phyloP scores from a whole-genome alignment of 2,113 vertebrate species.

The Pangasianodon hypophthalmus region DNA sequence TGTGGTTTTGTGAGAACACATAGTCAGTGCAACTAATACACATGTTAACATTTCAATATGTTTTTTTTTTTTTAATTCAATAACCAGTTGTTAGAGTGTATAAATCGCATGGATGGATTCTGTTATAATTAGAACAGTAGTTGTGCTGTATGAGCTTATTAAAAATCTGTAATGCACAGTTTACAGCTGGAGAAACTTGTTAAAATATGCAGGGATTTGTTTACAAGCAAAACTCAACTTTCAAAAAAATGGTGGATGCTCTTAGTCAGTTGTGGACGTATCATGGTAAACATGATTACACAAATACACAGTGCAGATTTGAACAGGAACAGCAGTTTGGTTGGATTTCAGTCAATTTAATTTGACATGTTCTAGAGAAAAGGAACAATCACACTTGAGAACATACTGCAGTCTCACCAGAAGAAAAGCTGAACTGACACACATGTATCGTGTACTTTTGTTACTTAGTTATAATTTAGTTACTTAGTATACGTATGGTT shows the following conservation, averaged over 20 bases:
- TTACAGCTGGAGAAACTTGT: background rate
- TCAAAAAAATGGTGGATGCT: background rate
- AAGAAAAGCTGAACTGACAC: background rate
- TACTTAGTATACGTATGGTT: background rate
- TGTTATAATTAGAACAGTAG: background rate
- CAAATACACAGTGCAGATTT: background rate
- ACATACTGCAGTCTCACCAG: background rate
- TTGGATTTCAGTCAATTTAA: background rate
- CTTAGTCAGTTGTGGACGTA: background rate
- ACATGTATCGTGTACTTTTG: background rate
- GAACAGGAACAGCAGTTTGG: background rate
- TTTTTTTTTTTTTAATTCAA: background rate
- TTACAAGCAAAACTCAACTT: background rate
- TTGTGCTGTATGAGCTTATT: background rate
- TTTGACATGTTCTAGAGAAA: background rate
- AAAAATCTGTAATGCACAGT: background rate
- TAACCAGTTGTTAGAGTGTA: background rate
- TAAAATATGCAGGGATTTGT: background rate
- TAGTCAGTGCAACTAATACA: background rate
- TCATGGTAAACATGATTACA: background rate
- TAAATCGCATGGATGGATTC: background rate
- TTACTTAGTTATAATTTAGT: background rate
- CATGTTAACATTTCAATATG: background rate
- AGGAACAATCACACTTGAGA: background rate
- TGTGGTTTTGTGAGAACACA: background rate